Evolutionary conservation across 1,140 invertebrate species (phyloP), one percentile per base, ranked within the genome.

Genomic region (Sitodiplosis mosellana): DNA sequence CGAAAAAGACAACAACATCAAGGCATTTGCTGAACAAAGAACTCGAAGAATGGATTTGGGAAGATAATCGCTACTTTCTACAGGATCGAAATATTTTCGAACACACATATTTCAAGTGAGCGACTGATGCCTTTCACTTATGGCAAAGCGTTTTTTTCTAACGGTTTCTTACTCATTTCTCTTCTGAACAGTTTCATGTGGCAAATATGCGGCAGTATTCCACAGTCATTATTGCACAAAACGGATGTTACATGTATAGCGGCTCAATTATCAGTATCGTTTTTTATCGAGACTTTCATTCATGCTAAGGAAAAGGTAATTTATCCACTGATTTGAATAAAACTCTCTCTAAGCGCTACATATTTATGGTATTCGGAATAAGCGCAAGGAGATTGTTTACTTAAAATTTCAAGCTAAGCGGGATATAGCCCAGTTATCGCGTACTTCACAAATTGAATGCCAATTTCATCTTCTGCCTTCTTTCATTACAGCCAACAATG

Each of bases 81-180:
- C 84, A 89, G 57, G 90, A 94, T 64, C 90, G 90, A 62, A 93
- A 91, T 65, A 89, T 95, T 54, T 93, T 94, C 58, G 89, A 94
- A 56, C 89, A 93, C 59, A 87, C 85, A 0, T 94, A 94, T 59
- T 94, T 90, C 64, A 84, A 84, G 83, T 87, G 62, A 75, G 78
- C 71, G 34, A 49, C 4, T 15, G 2, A 48, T 38, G 44, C 21
- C 2, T 33, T 49, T 47, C 14, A n/a, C 27, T 18, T 18, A 19
- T 19, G 33, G 14, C 20, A 27, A 20, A 36, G 42, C 7, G 7
- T 41, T 41, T 18, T 17, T 8, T 44, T 44, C 15, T 8, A 44
- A 44, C n/a, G n/a, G n/a, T n/a, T n/a, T n/a, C n/a, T n/a, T n/a
- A n/a, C n/a, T n/a, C n/a, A n/a, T n/a, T n/a, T n/a, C n/a, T n/a